Percentiles rank a stretch among this genome's conserved stretches.
These are phyloP conservation scores for Parascotia fuliginaria DNA, from an alignment of 2,888 invertebrate genomes.

Conservation along the genomic window DNA sequence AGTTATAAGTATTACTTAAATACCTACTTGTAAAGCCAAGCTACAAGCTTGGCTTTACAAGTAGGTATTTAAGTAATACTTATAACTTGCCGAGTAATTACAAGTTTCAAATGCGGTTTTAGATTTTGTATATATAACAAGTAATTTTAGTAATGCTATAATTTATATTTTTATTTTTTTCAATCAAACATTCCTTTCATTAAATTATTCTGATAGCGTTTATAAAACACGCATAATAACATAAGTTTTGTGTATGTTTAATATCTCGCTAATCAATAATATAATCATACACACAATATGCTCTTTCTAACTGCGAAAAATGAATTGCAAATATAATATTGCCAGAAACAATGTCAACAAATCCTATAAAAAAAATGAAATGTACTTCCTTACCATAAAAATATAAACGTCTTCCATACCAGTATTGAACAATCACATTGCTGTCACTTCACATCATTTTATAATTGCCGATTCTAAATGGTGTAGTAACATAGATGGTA, in stretches of 20 bases:
- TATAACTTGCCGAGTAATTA: too few species aligned
- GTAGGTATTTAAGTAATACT: too few species aligned
- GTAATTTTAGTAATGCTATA: too few species aligned
- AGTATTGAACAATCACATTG: constrained; percentile 70
- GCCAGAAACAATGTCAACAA: constrained; percentile 45
- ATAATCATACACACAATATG: constrained; percentile 4
- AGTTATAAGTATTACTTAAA: too few species aligned
- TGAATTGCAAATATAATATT: constrained; percentile 22
- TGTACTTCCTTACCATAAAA: constrained; percentile 70
- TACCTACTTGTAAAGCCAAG: too few species aligned
- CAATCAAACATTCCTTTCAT: background rate
- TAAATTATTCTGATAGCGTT: background rate
- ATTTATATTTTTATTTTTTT: background rate
- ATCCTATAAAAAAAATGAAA: constrained; percentile 50
- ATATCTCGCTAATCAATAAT: constrained; percentile 1
- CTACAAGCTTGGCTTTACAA: too few species aligned
- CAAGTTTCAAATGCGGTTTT: too few species aligned
- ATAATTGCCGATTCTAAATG: constrained; percentile 34
- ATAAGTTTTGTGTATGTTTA: background rate
- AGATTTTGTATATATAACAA: too few species aligned
- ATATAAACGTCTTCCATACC: constrained; percentile 60
- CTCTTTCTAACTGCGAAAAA: constrained; percentile 8
- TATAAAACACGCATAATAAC: background rate
- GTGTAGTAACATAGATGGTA: constrained; percentile 50
- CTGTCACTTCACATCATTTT: constrained; percentile 63